A percentile compares a stretch with the other conserved stretches of the same genome.
Conservation (phyloP, 2,113 vertebrate species). For the Elephantulus edwardii region DNA sequence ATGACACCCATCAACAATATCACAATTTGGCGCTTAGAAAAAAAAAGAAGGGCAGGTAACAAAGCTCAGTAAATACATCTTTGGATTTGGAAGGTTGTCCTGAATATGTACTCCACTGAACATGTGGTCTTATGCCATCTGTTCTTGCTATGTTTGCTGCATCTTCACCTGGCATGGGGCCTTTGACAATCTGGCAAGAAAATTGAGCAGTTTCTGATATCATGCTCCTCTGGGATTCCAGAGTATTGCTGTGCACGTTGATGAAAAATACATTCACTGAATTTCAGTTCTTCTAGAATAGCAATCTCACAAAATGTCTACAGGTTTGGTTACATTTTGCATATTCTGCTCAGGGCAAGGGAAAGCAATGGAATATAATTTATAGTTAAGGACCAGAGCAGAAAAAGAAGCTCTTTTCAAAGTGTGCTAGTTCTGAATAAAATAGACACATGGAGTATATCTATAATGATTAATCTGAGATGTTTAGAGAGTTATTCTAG, state of each 20-base stretch:
- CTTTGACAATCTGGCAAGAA: neutral
- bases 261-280: neutral
- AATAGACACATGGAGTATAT: neutral
- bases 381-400: neutral
- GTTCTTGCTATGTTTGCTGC: fast-evolving
- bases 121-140: fast-evolving
- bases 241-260: neutral
- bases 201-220: neutral
- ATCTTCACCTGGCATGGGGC: neutral
- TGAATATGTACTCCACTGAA: too few species aligned
- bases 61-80: neutral
- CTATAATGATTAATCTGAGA: neutral
- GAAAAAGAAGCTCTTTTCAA: neutral
- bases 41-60: neutral
- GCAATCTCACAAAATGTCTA: neutral
- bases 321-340: neutral
- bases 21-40: too few species aligned
- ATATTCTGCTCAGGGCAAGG: neutral
- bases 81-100: neutral
- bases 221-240: neutral
- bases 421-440: conserved; percentile 7
- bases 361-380: neutral
- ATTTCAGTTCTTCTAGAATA: conserved; percentile 50
- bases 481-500: neutral
- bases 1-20: too few species aligned